Evolutionary conservation across 2,797 vertebrate genomes (phyloP).

Genomic region (Atherinosoma microstoma): DNA sequence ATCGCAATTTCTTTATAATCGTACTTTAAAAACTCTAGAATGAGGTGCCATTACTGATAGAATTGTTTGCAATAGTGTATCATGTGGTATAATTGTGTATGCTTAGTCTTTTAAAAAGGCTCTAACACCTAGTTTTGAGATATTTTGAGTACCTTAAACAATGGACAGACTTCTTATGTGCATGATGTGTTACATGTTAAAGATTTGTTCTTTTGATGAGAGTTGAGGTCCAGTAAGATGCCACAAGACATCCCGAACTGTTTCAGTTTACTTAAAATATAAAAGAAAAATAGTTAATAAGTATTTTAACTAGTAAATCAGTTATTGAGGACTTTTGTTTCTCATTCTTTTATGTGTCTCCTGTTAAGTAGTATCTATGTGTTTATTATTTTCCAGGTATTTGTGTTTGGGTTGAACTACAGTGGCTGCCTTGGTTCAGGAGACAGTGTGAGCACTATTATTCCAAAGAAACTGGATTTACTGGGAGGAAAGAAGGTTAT

Average conservation of each 20-base stretch:
- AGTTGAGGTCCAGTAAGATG: neutral
- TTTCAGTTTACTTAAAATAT: too few species aligned
- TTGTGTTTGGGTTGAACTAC: conserved; percentile 92
- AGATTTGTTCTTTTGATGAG: neutral
- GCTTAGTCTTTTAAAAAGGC: neutral
- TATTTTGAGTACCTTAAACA: neutral
- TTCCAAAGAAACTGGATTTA: conserved; percentile 91
- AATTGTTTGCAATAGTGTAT: neutral
- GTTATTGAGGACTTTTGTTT: neutral
- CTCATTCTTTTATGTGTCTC: neutral
- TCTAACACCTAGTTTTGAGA: neutral
- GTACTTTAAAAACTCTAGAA: too few species aligned
- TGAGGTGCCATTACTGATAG: neutral
- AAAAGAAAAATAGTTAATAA: too few species aligned
- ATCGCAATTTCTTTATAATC: neutral
- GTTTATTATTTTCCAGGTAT: conserved; percentile 81
- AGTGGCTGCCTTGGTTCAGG: conserved; percentile 95
- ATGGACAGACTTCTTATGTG: neutral
- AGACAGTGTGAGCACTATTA: conserved; percentile 91
- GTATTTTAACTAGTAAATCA: neutral
- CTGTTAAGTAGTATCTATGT: neutral
- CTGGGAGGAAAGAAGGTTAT: conserved; percentile 91
- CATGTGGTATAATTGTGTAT: neutral
- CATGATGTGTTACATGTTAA: neutral
- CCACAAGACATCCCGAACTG: too few species aligned